Conservation (phyloP, 2,797 vertebrate species). For the Momotus momota region DNA sequence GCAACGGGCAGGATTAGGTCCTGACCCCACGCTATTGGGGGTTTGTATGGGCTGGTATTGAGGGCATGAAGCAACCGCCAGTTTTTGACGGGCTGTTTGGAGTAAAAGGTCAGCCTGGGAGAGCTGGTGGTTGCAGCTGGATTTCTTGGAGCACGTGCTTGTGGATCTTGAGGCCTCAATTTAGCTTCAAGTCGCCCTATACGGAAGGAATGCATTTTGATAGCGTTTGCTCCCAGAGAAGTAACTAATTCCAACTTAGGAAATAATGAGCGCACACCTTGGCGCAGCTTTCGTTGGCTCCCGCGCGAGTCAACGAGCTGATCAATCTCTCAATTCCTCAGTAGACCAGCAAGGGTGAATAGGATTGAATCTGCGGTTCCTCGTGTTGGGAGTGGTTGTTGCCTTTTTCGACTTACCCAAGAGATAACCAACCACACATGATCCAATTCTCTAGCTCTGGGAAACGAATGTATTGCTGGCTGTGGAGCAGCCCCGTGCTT, state of each 20-base stretch:
- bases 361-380: not conserved
- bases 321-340: not conserved
- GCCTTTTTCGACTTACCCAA: not conserved
- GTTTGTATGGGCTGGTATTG: not conserved
- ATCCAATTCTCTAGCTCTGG: not conserved
- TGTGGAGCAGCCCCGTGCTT: not conserved
- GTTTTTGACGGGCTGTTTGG: not conserved
- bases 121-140: not conserved
- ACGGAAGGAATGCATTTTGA: not conserved
- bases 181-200: not conserved
- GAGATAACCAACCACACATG: not conserved
- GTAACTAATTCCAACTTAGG: not conserved
- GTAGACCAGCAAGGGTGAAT: not conserved
- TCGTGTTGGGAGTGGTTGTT: not conserved
- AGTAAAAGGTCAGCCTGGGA: not conserved
- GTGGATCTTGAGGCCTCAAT: not conserved
- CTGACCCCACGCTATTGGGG: rapidly evolving
- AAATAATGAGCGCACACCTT: rapidly evolving
- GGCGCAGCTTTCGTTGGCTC: rapidly evolving
- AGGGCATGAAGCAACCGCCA: not conserved
- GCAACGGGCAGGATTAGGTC: not conserved
- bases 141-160: not conserved
- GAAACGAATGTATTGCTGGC: not conserved
- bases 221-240: not conserved
- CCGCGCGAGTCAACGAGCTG: rapidly evolving